Percentiles rank a stretch among this genome's conserved stretches.
These are phyloP conservation scores for Dendropsophus ebraccatus DNA, from an alignment of 2,113 vertebrate species.

Conservation along the genomic window DNA sequence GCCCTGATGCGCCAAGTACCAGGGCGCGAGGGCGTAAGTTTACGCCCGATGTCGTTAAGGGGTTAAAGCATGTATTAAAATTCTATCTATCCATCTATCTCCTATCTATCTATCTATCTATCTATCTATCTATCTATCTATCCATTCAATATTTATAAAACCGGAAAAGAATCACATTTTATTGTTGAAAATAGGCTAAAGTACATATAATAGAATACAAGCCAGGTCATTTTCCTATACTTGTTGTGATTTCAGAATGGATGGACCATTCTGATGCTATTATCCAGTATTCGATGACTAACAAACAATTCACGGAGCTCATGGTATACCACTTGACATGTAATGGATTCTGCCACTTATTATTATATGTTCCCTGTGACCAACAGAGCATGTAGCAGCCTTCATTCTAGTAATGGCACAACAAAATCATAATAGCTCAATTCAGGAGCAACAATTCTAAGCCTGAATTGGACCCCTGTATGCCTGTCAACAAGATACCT, in stretches of 20 bases:
- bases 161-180: not conserved
- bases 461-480: constrained; percentile 51
- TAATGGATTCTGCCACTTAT: constrained; percentile 59
- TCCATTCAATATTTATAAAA: not conserved
- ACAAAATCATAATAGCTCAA: constrained; percentile 59
- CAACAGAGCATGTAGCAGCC: constrained; percentile 57
- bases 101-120: constrained; percentile 16
- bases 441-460: constrained; percentile 51
- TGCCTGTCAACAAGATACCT: constrained; percentile 55
- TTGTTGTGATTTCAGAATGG: not conserved
- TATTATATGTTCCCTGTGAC: constrained; percentile 56
- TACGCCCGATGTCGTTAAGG: too few species aligned
- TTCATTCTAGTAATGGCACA: constrained; percentile 56
- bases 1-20: too few species aligned
- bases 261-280: constrained; percentile 10
- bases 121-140: not conserved
- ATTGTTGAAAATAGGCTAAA: not conserved
- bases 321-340: constrained; percentile 57
- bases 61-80: too few species aligned
- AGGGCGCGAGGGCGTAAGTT: too few species aligned
- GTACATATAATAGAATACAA: not conserved
- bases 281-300: constrained; percentile 42
- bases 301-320: constrained; percentile 49
- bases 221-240: not conserved
- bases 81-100: not conserved